Evolutionary conservation across 2,113 vertebrate species (phyloP).

Genomic region (crab-eating macaque (Macaca fascicularis)): T2T-MFA8v1.1 NC_088376.1:134207001-134207500

Average conservation of each 20-base stretch:
- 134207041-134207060: not conserved
- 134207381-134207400: too few relatives aligned
- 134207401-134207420: not conserved
- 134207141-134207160: not conserved
- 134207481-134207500: constrained; percentile 31
- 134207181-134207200: not conserved
- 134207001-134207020: not conserved
- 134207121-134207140: not conserved
- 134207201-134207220: not conserved
- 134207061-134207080: not conserved
- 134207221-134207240: not conserved
- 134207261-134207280: not conserved
- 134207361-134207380: accelerated
- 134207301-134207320: not conserved
- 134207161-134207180: not conserved
- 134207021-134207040: not conserved
- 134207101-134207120: not conserved
- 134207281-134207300: not conserved
- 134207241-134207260: not conserved
- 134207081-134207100: not conserved
- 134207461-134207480: not conserved
- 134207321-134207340: not conserved
- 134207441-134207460: not conserved
- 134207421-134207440: not conserved
- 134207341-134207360: not conserved